Percentiles rank a stretch among this genome's conserved stretches.
Evolutionary conservation across 2,113 vertebrate genomes (phyloP).

Genomic region (Muntiacus reevesi): DNA sequence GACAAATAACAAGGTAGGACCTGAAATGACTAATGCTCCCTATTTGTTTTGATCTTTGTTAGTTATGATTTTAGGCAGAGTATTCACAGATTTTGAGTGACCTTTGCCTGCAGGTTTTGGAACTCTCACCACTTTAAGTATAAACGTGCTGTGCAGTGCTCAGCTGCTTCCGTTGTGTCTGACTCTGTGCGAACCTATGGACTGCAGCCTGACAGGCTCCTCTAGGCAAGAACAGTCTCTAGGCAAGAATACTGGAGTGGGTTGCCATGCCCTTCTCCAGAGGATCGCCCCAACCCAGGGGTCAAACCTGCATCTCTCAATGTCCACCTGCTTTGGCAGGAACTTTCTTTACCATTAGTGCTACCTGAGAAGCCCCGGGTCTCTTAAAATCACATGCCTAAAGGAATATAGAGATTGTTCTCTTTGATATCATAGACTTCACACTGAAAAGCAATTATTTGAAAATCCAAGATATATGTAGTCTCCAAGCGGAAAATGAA

Average conservation of each 20-base stretch:
- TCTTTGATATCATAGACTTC: neutral
- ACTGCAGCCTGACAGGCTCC: neutral
- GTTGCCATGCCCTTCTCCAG: neutral
- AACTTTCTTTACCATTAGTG: fast-evolving
- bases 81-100: neutral
- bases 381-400: neutral
- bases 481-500: neutral
- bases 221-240: neutral
- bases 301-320: neutral
- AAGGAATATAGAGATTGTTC: neutral
- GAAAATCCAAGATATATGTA: neutral
- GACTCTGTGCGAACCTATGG: neutral
- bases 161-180: neutral
- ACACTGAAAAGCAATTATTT: neutral
- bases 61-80: neutral
- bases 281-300: neutral
- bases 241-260: neutral
- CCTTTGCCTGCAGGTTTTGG: neutral
- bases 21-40: neutral
- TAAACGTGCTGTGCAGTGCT: neutral
- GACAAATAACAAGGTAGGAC: neutral
- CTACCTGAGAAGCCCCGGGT: neutral
- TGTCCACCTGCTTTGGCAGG: neutral
- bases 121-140: neutral
- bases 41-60: neutral